Conservation (phyloP, 2,797 vertebrate species). For the Sebastes miniatus region DNA sequence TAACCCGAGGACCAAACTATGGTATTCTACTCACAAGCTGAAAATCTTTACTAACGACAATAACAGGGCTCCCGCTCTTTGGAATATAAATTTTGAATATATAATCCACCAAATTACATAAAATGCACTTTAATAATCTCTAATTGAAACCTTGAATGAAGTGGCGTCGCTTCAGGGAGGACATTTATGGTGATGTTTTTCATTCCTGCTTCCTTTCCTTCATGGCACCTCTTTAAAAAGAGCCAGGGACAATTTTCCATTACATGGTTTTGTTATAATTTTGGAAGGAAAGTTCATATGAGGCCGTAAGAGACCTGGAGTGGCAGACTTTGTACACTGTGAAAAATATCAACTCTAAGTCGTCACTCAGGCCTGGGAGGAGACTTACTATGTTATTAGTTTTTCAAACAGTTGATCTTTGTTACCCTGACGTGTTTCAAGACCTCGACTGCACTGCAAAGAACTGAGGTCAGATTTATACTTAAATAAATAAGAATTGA, state of each 20-base stretch:
- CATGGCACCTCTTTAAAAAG: conserved; percentile 44
- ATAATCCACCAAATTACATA: conserved; percentile 22
- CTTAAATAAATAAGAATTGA: background rate
- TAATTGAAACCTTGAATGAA: conserved; percentile 31
- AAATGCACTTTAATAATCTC: conserved; percentile 17
- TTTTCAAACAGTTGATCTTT: background rate
- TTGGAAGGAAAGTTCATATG: conserved; percentile 41
- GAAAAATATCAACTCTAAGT: conserved; percentile 21
- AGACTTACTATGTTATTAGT: background rate
- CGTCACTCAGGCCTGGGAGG: background rate
- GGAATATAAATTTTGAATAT: conserved; percentile 18
- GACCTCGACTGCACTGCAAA: background rate
- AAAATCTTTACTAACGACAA: conserved; percentile 18
- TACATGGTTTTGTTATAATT: conserved; percentile 52
- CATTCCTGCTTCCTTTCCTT: conserved; percentile 29
- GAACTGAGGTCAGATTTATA: background rate
- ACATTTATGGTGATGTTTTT: conserved; percentile 35
- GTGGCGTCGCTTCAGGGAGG: conserved; percentile 16
- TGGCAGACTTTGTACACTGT: background rate
- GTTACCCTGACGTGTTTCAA: background rate
- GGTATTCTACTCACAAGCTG: conserved; percentile 5
- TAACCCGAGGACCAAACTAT: background rate
- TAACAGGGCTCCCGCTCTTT: background rate
- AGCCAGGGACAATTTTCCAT: conserved; percentile 56
- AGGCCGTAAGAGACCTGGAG: conserved; percentile 35